Evolutionary conservation across 2,113 vertebrate species (phyloP), one percentile per base, ranked within the genome.

Genomic region (Myotis lucifugus): DNA sequence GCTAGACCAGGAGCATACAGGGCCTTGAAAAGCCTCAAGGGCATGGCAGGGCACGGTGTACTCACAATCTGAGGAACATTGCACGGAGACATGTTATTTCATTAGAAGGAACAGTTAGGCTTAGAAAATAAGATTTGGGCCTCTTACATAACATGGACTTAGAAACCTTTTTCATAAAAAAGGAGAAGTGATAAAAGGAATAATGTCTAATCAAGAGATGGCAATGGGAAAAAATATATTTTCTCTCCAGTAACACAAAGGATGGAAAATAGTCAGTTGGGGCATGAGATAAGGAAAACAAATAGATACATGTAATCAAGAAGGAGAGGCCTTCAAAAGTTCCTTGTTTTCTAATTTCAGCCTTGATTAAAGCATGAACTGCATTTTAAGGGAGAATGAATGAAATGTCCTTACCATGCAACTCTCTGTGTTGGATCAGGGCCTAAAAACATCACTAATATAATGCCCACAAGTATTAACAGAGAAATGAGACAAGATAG

Each of bases 21-120:
- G 1, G 27, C 12, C 84, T 14, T 21, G 27, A 5, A 29, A 27
- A 1, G 32, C 29, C 73, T 93, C 8, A 6, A 83, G 72, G 2
- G 1, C 12, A 3, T 5, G 6, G 4, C 3, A 21, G 29, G 29
- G 2, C 59, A 11, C 9, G 13, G 1, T 19, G 21, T 0, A 59
- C 2, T 4, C 32, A 4, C 8, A 25, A 32, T 6, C 59, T 2
- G 8, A 91, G 8, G 2, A 67, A 21, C 2, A 19, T 1, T 77
- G 40, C 2, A 61, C 48, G 82, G 56, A 90, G n/a, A 52, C 14
- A 18, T 59, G 32, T 50, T 4, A 69, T 66, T 64, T 56, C 48
- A 85, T 61, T 76, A 66, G 72, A 84, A 82, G 66, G 50, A n/a
- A 7, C 82, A 66, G 10, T 21, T 59, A 52, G 79, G 1, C 29